A percentile compares a stretch with the other conserved stretches of the same genome.
These are phyloP conservation scores for Schizaphis graminum DNA, from an alignment of 2,888 invertebrate species.

Conservation along the genomic window DNA sequence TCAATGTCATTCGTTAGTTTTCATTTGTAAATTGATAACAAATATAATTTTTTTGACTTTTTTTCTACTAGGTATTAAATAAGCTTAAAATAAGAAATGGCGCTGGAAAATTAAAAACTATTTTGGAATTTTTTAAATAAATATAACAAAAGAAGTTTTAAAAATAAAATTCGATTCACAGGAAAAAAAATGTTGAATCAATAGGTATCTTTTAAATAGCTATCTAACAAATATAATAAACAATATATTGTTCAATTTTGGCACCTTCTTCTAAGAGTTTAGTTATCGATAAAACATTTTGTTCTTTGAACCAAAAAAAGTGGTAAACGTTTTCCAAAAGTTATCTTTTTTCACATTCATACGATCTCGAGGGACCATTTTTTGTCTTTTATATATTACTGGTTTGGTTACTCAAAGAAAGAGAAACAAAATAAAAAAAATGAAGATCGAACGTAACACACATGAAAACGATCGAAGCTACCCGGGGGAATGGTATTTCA, in stretches of 20 bases:
- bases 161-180: neutral
- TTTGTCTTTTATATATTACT: slow-evolving; percentile 35
- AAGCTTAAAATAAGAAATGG: neutral
- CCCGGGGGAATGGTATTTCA: slow-evolving; percentile 18
- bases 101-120: neutral
- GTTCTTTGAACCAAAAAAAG: slow-evolving; percentile 6
- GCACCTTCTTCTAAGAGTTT: neutral
- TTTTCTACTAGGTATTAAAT: neutral
- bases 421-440: slow-evolving; percentile 6
- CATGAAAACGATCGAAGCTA: slow-evolving; percentile 35
- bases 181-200: neutral
- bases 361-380: slow-evolving; percentile 34
- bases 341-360: slow-evolving; percentile 33
- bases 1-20: neutral
- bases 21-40: neutral
- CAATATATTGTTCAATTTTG: slow-evolving; percentile 20
- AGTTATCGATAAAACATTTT: slow-evolving; percentile 36
- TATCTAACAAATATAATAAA: neutral
- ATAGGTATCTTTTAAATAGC: neutral
- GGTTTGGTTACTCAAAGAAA: neutral
- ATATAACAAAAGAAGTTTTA: neutral
- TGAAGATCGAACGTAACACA: slow-evolving; percentile 1
- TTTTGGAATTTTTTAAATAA: neutral
- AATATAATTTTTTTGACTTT: neutral
- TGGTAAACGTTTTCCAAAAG: slow-evolving; percentile 19